Evolutionary conservation across 2,797 vertebrate genomes (phyloP), one percentile per base, ranked within the genome.

Genomic region (Chelidonichthys spinosus): DNA sequence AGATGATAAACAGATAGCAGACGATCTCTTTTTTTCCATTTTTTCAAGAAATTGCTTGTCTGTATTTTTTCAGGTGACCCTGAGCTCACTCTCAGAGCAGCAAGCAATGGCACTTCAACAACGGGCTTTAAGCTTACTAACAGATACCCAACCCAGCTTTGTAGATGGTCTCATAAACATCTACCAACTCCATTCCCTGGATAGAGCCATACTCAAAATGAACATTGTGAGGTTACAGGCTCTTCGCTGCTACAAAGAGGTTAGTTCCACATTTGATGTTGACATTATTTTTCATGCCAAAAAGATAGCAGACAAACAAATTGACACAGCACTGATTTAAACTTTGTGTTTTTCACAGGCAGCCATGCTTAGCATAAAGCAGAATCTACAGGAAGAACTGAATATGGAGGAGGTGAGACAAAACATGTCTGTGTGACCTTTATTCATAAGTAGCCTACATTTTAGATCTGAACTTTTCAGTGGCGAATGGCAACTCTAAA

Each of bases 361-460:
- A 2, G 85, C 84, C 4, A 54, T 80, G 11, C 78, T 96, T 11
- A 59, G 88, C 62, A 83, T 86, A 0, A 95, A 92, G 63, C 77
- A 95, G 46, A 81, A 92, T 8, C 63, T 95, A 40, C 95, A 95
- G 84, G 72, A 83, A 4, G 87, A 93, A n/a, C 77, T 95, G n/a
- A 77, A 93, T 76, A 84, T 94, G 87, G 93, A 95, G 56, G 89
- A 94, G 92, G 95, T 95, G 69, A 92, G 93, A 72, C 1, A 7
- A 40, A 33, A 59, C 44, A 4, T 69, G 15, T 67, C 33, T 43
- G 33, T 17, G 9, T 59, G 7, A 47, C 46, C 9, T 43, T 64
- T 40, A 62, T 58, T 74, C 15, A 40, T 56, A 43, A 53, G 25
- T 32, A 5, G 15, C 11, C 46, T 60, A 9, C 36, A 5, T 44